Base-by-base conservation (phyloP, 2,113 vertebrate species). In the Papio anubis region DNA sequence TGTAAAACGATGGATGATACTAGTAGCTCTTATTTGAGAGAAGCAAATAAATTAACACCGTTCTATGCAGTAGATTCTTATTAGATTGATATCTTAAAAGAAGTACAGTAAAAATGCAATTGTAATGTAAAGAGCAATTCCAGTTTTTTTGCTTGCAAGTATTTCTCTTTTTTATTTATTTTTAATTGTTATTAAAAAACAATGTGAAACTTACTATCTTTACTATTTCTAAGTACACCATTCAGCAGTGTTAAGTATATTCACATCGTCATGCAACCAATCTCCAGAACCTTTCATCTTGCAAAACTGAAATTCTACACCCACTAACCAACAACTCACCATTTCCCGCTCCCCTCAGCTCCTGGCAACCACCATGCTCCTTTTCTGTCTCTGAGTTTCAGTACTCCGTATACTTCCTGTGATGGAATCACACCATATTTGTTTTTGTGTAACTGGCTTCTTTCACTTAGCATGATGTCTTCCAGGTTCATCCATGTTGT, bases 31-130 rank as follows among this genome's bases (percentile, higher is more conserved):
- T 87, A 35, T 12, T 88, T 64, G 25, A 87, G 61, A 70, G 40
- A 92, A 13, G 84, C 66, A 68, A 30, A 66, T 55, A 79, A 89
- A 35, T 64, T 57, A 75, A 59, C 23, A 43, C 35, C 3, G 66
- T 73, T 48, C 17, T 50, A 45, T 6, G 52, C 50, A 83, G 52
- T 86, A 76, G 48, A 80, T 48, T 98, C 27, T 87, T 82, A n/a
- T 21, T 45, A 68, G 82, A 83, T 75, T n/a, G 87, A 35, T 83
- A 64, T 30, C 61, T 93, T 86, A 66, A 25, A 55, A 73, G 66
- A 23, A 52, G 50, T 11, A 72, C 11, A 59, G 38, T 35, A 50
- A 95, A 79, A 81, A 64, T 91, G 20, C 13, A 73, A 18, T 70
- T 43, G 43, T 72, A 70, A 93, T 90, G 66, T 45, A 88, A 10